Base-by-base conservation (phyloP, 2,797 vertebrate species). In the Diplodus sargus region DNA sequence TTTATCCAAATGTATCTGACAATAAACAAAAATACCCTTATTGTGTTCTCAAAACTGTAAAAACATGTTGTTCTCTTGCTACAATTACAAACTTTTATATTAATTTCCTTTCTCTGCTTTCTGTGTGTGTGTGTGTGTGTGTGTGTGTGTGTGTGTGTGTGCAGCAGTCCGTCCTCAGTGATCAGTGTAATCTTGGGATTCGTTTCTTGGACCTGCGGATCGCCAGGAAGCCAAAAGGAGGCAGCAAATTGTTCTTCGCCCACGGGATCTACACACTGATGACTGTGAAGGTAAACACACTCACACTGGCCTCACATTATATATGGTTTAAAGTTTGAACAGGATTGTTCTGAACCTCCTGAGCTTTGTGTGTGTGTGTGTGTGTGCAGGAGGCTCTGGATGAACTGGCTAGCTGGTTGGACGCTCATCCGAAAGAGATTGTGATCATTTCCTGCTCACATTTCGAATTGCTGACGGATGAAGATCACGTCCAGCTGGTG, bases 171-270 rank as follows among this genome's bases (percentile, higher is more conserved):
- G 78, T 83, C 59, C 86, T 90, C 57, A 71, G 88, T 0, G 88
- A 94, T 69, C 97, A 98, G 81, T 96, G 97, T 70, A 93, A 97
- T 10, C 91, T 95, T 0, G 96, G 97, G 2, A 82, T 97, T 73
- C 93, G 97, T 51, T 97, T 96, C 72, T 84, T 98, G 67, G 97
- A 98, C 91, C 95, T 98, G 80, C 93, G 97, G 54, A 91, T 98
- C 0, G 96, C 96, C 15, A 95, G 88, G 89, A 94, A 96, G 78
- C 87, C 85, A 22, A 30, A 76, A 0, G 94, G 94, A 51, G 85
- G 85, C 25, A 76, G 78, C 12, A 89, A 86, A 28, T 73, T 98
- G 73, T 96, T 95, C 79, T 98, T 98, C 0, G 95, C 96, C 12
- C 97, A 98, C 1, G 95, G 95, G 78, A 59, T 97, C 54, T 97